These are phyloP conservation scores for Acanthornis magna DNA, from an alignment of 2,797 vertebrate species.

Conservation along the genomic window DNA sequence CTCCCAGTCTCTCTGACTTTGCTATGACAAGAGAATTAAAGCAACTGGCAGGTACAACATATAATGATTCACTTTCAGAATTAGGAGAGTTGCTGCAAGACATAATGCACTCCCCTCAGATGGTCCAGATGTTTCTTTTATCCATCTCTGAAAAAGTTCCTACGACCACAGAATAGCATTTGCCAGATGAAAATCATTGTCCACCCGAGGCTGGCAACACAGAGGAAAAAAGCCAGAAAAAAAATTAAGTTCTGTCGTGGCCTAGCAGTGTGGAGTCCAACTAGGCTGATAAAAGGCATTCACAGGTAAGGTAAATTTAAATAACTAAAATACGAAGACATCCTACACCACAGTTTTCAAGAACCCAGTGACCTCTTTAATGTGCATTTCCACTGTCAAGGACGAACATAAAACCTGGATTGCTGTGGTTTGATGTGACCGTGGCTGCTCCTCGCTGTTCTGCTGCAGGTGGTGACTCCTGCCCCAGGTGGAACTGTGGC, in stretches of 20 bases:
- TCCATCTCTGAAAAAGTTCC: not conserved
- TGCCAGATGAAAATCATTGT: not conserved
- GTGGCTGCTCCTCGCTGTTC: fast-evolving
- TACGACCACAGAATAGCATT: not conserved
- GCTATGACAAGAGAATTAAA: not conserved
- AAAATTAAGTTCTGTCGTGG: not conserved
- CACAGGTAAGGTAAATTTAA: not conserved
- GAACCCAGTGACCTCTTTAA: not conserved
- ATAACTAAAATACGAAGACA: not conserved
- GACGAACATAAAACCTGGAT: not conserved
- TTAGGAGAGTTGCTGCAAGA: not conserved
- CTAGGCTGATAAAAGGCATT: not conserved
- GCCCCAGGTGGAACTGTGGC: not conserved
- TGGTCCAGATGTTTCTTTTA: slow-evolving; percentile 15
- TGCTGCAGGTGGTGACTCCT: slow-evolving; percentile 9
- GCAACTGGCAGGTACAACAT: not conserved
- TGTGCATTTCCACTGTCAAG: not conserved
- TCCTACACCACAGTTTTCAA: not conserved
- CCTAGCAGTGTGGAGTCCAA: not conserved
- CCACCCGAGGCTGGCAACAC: not conserved
- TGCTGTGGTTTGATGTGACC: not conserved
- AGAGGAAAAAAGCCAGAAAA: not conserved
- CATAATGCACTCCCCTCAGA: not conserved
- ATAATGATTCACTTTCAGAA: not conserved
- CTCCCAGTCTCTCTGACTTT: slow-evolving; percentile 16